These are phyloP conservation scores for Drosophila serrata DNA, from an alignment of 1,140 invertebrate genomes.

Conservation along the genomic window DNA sequence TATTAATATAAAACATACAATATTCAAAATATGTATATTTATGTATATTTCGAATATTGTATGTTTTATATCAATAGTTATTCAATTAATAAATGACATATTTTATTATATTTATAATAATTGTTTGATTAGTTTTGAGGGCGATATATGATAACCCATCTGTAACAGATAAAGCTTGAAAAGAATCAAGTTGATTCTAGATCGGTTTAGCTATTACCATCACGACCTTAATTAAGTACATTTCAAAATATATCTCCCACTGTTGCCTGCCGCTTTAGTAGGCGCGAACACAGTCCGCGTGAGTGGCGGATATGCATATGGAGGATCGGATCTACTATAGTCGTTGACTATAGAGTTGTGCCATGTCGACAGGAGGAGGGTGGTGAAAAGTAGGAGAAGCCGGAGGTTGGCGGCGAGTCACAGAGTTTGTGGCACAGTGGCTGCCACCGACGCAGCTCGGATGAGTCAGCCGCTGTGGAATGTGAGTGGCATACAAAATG, in stretches of 20 bases:
- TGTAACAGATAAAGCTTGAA: too few species aligned
- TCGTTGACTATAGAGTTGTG: constrained; percentile 7
- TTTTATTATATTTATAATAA: too few species aligned
- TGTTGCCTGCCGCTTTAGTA: constrained; percentile 36
- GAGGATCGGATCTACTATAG: constrained; percentile 35
- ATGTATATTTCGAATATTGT: too few species aligned
- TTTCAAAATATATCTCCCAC: background rate
- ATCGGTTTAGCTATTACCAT: too few species aligned
- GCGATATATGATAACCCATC: too few species aligned
- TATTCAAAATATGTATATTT: too few species aligned
- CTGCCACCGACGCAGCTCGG: constrained; percentile 41
- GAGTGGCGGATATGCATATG: constrained; percentile 76
- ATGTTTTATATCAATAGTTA: background rate
- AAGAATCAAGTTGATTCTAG: too few species aligned
- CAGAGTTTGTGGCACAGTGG: constrained; percentile 28
- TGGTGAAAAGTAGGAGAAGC: background rate
- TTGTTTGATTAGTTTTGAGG: too few species aligned
- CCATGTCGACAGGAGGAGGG: background rate
- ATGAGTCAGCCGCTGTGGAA: constrained; percentile 72
- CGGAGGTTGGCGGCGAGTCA: constrained; percentile 23
- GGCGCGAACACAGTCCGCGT: constrained; percentile 52
- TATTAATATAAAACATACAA: too few species aligned
- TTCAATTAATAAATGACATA: too few species aligned
- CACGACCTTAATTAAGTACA: too few species aligned
- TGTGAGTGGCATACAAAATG: constrained; percentile 83